These are phyloP conservation scores for Oreochromis spilurus DNA, from an alignment of 2,113 vertebrate genomes.

Conservation along the genomic window DNA sequence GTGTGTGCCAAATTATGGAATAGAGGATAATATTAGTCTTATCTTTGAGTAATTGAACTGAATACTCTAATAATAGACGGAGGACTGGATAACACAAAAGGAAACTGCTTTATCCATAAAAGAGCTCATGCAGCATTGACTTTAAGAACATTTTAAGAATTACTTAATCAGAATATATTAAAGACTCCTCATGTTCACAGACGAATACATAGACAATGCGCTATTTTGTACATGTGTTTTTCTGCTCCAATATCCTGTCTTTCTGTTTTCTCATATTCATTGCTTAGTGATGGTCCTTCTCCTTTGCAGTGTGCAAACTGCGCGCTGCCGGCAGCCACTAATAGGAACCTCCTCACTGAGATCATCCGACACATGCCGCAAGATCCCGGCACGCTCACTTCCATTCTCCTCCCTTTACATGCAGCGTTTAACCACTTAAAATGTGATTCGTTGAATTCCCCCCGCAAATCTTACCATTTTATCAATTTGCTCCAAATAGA, in stretches of 20 bases:
- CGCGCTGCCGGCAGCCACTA: background rate
- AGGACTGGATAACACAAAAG: background rate
- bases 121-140: background rate
- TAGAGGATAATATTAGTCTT: background rate
- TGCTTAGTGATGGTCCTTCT: background rate
- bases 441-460: background rate
- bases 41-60: background rate
- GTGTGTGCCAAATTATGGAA: background rate
- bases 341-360: background rate
- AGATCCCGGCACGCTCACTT: constrained; percentile 10
- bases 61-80: background rate
- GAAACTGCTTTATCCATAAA: background rate
- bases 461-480: constrained; percentile 18
- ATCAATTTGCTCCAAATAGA: background rate
- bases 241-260: background rate
- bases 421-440: background rate
- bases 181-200: background rate
- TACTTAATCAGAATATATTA: background rate
- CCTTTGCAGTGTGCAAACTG: background rate
- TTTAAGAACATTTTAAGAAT: background rate
- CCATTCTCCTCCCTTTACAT: background rate
- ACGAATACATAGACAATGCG: background rate
- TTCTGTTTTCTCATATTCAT: no score
- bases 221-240: background rate
- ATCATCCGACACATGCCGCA: constrained; percentile 36